These are phyloP conservation scores for Helicoverpa assulta DNA, from an alignment of 2,888 invertebrate genomes.

Conservation along the genomic window DNA sequence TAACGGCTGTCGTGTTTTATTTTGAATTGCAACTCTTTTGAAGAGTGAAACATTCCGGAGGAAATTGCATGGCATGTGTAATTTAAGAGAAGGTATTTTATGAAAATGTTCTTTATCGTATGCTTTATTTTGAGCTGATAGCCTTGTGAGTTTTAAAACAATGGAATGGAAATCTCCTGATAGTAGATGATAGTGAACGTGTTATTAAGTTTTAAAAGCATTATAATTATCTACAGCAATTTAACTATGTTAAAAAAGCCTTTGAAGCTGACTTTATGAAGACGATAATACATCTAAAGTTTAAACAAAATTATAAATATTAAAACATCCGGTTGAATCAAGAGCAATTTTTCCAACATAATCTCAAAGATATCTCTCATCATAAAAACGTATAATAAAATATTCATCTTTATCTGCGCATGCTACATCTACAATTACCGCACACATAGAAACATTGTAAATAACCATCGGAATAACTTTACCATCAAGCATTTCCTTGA, in stretches of 20 bases:
- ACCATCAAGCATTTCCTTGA: constrained; percentile 61
- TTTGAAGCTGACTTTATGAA: too few relatives aligned
- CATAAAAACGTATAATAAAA: constrained; percentile 32
- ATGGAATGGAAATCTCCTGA: not conserved
- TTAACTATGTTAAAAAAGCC: not conserved
- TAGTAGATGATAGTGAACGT: not conserved
- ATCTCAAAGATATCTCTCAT: constrained; percentile 8
- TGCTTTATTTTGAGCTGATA: not conserved
- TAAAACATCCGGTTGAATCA: not conserved
- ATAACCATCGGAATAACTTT: constrained; percentile 54
- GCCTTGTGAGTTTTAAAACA: not conserved
- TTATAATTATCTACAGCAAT: not conserved
- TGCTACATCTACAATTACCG: constrained; percentile 48
- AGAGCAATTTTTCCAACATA: constrained; percentile 5
- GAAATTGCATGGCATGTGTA: not conserved
- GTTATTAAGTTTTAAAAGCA: not conserved
- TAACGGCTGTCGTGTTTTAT: constrained; percentile 3
- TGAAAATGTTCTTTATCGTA: not conserved
- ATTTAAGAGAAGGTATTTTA: not conserved
- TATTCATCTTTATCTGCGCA: constrained; percentile 39
- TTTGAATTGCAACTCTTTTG: constrained; percentile 13
- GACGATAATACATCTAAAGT: too few relatives aligned
- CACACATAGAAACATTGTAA: constrained; percentile 56
- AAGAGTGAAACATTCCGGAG: not conserved
- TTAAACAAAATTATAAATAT: too few relatives aligned